Conservation (phyloP, 64 coral and sea anemone genomes). For the Dendrophyllia cribrosa region DNA sequence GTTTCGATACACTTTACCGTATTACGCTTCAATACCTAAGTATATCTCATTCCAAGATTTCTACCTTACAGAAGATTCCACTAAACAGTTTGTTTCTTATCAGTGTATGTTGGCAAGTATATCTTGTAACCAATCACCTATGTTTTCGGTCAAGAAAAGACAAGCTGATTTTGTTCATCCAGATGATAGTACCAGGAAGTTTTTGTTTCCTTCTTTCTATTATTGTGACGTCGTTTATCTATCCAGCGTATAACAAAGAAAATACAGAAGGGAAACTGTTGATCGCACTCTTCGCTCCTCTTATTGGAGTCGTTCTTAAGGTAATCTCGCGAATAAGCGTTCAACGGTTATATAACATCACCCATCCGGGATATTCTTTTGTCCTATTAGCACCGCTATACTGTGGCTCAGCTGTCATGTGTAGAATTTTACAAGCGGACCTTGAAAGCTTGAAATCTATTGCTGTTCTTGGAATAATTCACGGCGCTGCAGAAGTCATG, state of each 20-base stretch:
- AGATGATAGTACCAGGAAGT: not conserved
- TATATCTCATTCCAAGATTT: not conserved
- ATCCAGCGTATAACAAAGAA: not conserved
- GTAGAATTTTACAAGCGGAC: conserved; percentile 21
- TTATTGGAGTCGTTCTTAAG: not conserved
- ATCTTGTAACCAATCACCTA: not conserved
- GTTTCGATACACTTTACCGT: not conserved
- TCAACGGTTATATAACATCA: not conserved
- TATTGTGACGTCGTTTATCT: not conserved
- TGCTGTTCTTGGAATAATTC: conserved; percentile 27
- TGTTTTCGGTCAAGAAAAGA: not conserved
- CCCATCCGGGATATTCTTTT: conserved; percentile 10
- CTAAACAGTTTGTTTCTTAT: not conserved
- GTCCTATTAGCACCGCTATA: not conserved
- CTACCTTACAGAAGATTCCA: not conserved
- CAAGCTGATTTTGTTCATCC: too few species aligned
- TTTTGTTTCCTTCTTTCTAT: not conserved
- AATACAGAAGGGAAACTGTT: not conserved
- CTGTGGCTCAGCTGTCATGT: not conserved
- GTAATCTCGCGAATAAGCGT: conserved; percentile 2
- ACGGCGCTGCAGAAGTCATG: not conserved
- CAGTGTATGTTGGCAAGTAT: not conserved
- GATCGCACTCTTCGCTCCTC: conserved; percentile 11
- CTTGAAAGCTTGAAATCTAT: not conserved
- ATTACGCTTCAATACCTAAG: not conserved